Evolutionary conservation across 2,797 vertebrate species (phyloP), one percentile per base, ranked within the genome.

Genomic region (Hirundo rustica): DNA sequence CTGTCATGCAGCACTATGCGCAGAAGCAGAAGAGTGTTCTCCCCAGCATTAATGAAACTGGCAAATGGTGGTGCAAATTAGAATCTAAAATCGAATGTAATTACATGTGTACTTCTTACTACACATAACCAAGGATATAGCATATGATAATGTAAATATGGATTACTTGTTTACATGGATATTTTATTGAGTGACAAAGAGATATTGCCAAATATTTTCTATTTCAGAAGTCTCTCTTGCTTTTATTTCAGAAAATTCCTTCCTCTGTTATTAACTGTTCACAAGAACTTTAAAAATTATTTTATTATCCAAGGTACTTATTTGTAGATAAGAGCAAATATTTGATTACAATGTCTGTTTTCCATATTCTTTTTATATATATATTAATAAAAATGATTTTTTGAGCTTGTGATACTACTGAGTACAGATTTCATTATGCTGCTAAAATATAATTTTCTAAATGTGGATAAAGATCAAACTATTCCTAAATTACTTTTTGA

Each of bases 331-430:
- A 89, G 86, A 93, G 16, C 45, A 96, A 96, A 94, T 85, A 50
- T 88, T 93, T 90, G 86, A 83, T 78, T 85, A 84, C 62, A 71
- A 71, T 75, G 71, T 88, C 85, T 96, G 74, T 96, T 96, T 96
- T 95, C 75, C 62, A 88, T 94, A 93, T 83, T 89, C 74, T 72
- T 92, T 96, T 97, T 96, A 38, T 38, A 38, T 93, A 85, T 92
- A 83, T 88, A 72, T 71, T 66, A 97, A 97, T 98, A 98, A 98
- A 97, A 95, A 53, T 30, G 7, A 95, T 89, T 96, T 97, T 96
- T 91, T 72, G 86, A 97, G 58, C 68, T 82, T 73, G 82, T 22
- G 50, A 81, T 88, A 61, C 55, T 38, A 67, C 11, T 34, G 79
- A 72, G 58, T 81, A 58, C 29, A 70, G 13, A 62, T 58, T 67